A percentile compares a stretch with the other conserved stretches of the same genome.
Evolutionary conservation across 2,888 invertebrate species (phyloP).

Genomic region (Ochropleura leucogaster): DNA sequence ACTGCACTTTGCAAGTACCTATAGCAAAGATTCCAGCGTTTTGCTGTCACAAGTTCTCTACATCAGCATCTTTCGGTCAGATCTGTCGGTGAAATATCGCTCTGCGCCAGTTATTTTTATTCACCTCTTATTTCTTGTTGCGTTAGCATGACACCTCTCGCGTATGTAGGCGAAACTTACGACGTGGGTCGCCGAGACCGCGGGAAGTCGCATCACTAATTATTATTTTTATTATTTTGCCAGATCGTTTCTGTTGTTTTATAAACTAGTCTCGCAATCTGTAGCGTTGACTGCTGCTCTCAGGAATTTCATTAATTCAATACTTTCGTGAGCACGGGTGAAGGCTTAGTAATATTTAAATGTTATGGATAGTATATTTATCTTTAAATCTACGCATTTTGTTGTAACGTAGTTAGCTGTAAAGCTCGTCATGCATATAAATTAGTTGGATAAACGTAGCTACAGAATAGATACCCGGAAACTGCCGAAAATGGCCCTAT

Average conservation of each 20-base stretch:
- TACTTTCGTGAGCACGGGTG: constrained; percentile 45
- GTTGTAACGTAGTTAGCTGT: constrained; percentile 72
- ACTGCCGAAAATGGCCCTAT: constrained; percentile 80
- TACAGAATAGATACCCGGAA: constrained; percentile 80
- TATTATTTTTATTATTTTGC: constrained; percentile 74
- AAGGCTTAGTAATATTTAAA: constrained; percentile 44
- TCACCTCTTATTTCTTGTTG: constrained; percentile 78
- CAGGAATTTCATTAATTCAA: constrained; percentile 50
- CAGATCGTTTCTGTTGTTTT: constrained; percentile 50
- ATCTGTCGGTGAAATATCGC: constrained; percentile 79
- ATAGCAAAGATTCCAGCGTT: constrained; percentile 61
- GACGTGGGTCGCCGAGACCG: constrained; percentile 70
- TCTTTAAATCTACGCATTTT: constrained; percentile 67
- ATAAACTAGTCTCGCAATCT: constrained; percentile 50
- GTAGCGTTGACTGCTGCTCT: constrained; percentile 38
- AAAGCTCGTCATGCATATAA: constrained; percentile 76
- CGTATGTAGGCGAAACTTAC: constrained; percentile 79
- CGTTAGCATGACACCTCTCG: constrained; percentile 75
- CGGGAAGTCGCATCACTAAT: constrained; percentile 79
- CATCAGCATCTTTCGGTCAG: constrained; percentile 80
- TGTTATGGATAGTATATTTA: constrained; percentile 56
- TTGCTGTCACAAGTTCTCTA: constrained; percentile 70
- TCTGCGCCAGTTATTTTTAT: constrained; percentile 76
- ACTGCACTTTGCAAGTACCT: constrained; percentile 19
- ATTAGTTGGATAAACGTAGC: constrained; percentile 69